Evolutionary conservation across 2,888 invertebrate species (phyloP).

Genomic region (Nyleta sp.): DNA sequence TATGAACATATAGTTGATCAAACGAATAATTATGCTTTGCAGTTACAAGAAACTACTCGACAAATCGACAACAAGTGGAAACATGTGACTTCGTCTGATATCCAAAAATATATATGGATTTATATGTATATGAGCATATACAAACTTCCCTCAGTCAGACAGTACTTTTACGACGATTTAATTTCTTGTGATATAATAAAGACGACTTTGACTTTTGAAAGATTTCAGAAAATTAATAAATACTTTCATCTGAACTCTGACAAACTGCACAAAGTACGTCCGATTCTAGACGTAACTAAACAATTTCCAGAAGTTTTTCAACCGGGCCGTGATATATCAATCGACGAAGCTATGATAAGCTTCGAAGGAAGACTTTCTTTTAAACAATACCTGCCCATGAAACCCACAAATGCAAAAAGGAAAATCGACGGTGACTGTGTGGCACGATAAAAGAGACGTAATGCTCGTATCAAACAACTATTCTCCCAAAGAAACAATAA

Average conservation of each 20-base stretch:
- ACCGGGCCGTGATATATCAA: conserved; percentile 2
- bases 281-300: conserved; percentile 6
- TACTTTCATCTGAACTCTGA: conserved; percentile 21
- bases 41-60: not conserved
- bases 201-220: not conserved
- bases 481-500: not conserved
- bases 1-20: conserved; percentile 17
- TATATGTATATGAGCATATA: conserved; percentile 30
- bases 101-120: conserved; percentile 21
- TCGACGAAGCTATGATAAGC: conserved; percentile 43
- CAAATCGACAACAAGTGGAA: not conserved
- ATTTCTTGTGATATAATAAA: conserved; percentile 1
- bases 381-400: conserved; percentile 53
- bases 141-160: conserved; percentile 1
- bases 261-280: conserved; percentile 13
- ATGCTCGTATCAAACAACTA: conserved; percentile 7
- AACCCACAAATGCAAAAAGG: conserved; percentile 30
- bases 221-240: conserved; percentile 15
- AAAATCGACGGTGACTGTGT: not conserved
- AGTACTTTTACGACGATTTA: conserved; percentile 21
- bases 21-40: conserved; percentile 20
- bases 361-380: conserved; percentile 36
- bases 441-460: conserved; percentile 17
- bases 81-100: conserved; percentile 3
- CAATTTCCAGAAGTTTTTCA: conserved; percentile 13